Evolutionary conservation across 2,113 vertebrate genomes (phyloP), one percentile per base, ranked within the genome.

Genomic region (Oreochromis niloticus): DNA sequence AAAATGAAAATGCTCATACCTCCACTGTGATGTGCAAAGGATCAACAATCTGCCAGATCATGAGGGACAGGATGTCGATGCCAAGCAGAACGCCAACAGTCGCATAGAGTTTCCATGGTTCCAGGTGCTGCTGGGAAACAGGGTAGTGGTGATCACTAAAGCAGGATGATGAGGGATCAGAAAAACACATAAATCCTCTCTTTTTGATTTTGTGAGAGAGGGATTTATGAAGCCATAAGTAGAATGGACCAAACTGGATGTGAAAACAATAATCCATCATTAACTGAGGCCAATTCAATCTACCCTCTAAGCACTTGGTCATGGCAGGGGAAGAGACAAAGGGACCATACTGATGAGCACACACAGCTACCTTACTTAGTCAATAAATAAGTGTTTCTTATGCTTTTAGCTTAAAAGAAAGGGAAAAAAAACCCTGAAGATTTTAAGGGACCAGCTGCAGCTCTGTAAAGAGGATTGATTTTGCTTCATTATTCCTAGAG

Each of bases 21-120:
- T 99, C 98, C 4, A 98, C 97, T 75, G 97, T 97, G 55, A 98
- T 96, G 73, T 98, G 97, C 88, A 99, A 81, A 0, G 98, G 98
- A 82, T 98, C 98, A 87, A 98, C 96, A 2, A 98, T 97, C 93
- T 99, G 98, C 98, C 98, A 99, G 94, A 98, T 95, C 85, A 97
- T 95, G 1, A 99, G 92, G 1, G 97, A 97, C 50, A 98, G 91
- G 84, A 98, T 56, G 1, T 99, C 98, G 55, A 98, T 92, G 82
- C 96, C 95, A 55, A 99, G 96, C 22, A 99, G 91, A 32, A 98
- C 91, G 6, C 97, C 97, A 19, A 98, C 97, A 0, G 98, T 98
- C 12, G 96, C 95, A 0, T 98, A 98, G 7, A 99, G 96, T 88
- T 99, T 99, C 98, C 98, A 98, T 4, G 97, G 97, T 63, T 98